Conservation (phyloP, 2,797 vertebrate genomes). For the Ctenochaetus hawaiiensis region DNA sequence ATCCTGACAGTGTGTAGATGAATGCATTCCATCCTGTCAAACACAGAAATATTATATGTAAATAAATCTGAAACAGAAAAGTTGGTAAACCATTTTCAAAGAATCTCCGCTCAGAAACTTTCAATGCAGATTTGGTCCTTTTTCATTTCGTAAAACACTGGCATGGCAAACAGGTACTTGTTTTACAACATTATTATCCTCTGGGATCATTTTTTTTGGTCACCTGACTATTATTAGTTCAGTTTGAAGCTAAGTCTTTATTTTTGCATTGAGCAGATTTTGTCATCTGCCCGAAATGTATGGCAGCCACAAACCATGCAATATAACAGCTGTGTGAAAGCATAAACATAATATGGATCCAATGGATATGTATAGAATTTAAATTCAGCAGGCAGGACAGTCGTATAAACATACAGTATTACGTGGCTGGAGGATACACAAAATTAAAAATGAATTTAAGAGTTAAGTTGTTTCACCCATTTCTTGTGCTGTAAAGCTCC, state of each 20-base stretch:
- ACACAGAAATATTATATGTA: constrained; percentile 6
- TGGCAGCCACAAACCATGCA: too few relatives aligned
- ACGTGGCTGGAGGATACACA: neutral
- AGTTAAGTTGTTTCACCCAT: neutral
- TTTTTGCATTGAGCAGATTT: neutral
- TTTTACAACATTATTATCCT: neutral
- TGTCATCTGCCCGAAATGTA: neutral
- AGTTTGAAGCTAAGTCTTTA: neutral
- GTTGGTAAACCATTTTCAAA: neutral
- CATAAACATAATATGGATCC: too few relatives aligned
- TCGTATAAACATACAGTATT: neutral
- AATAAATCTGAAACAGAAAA: neutral
- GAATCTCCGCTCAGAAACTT: neutral
- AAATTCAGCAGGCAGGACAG: neutral
- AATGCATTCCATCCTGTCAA: constrained; percentile 86
- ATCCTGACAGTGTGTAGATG: constrained; percentile 85
- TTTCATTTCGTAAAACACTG: too few relatives aligned
- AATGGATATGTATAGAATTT: too few relatives aligned
- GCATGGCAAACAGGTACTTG: too few relatives aligned
- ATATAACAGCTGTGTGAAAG: too few relatives aligned
- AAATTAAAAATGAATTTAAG: neutral
- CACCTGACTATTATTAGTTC: neutral
- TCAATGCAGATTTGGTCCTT: neutral
- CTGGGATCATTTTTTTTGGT: neutral
- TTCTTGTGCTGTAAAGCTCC: neutral